Evolutionary conservation across 2,113 vertebrate species (phyloP).

Genomic region (Neolamprologus kungweensis): DNA sequence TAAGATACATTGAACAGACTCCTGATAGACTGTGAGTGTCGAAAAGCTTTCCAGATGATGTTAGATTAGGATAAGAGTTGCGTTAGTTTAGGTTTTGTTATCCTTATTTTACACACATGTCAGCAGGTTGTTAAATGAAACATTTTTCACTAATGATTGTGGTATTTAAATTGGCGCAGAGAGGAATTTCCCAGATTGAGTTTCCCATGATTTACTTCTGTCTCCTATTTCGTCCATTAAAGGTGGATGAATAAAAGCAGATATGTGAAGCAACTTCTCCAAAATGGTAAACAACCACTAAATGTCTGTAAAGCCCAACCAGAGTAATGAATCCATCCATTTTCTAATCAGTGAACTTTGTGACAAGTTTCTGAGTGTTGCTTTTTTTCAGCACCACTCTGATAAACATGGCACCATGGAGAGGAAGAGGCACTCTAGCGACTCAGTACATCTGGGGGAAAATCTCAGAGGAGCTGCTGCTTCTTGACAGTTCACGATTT

Average conservation of each 20-base stretch:
- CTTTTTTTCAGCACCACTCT: slow-evolving; percentile 41
- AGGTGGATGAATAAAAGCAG: neutral
- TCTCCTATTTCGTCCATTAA: neutral
- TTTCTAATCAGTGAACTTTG: slow-evolving; percentile 29
- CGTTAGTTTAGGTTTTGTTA: neutral
- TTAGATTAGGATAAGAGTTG: neutral
- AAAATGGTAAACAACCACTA: neutral
- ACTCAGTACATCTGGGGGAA: slow-evolving; percentile 58
- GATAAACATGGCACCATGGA: slow-evolving; percentile 17
- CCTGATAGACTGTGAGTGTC: neutral
- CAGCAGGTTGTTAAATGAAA: neutral
- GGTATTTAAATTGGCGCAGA: neutral
- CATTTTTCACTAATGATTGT: neutral
- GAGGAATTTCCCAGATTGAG: neutral
- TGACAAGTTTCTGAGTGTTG: slow-evolving; percentile 21
- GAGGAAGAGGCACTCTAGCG: slow-evolving; percentile 19
- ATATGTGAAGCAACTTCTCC: neutral
- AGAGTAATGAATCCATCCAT: slow-evolving; percentile 1
- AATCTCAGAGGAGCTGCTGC: slow-evolving; percentile 34
- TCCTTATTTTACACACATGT: neutral
- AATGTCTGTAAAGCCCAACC: neutral
- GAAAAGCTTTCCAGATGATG: neutral
- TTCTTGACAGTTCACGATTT: slow-evolving; percentile 37
- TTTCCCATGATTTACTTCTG: neutral
- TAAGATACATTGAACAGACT: neutral